phyloP scores from a whole-genome alignment of 2,113 vertebrate species.

The Nanorana parkeri region DNA sequence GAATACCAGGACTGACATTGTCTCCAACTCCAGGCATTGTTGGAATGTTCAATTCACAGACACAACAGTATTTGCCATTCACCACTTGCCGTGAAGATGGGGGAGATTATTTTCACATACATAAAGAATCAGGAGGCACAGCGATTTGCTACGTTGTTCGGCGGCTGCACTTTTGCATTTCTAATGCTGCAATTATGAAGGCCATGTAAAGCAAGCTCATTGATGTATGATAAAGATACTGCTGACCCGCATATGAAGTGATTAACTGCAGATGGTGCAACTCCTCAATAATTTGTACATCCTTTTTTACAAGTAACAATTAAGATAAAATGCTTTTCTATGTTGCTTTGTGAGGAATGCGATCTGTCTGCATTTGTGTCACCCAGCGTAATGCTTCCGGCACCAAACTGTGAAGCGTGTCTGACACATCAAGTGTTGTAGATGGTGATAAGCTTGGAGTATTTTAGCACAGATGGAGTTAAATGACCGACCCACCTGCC shows the following conservation, averaged over 20 bases:
- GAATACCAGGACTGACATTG: too few species aligned
- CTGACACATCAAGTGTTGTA: neutral
- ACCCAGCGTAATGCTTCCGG: neutral
- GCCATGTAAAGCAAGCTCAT: neutral
- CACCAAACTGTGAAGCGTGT: conserved; percentile 8
- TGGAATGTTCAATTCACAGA: too few species aligned
- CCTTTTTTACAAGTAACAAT: neutral
- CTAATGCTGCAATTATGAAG: neutral
- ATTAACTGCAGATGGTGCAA: conserved; percentile 24
- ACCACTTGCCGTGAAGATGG: neutral
- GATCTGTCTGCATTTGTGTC: conserved; percentile 27
- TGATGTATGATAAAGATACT: conserved; percentile 9
- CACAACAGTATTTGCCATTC: neutral
- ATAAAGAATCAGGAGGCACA: too few species aligned
- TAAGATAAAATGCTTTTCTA: neutral
- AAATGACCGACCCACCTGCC: conserved; percentile 16
- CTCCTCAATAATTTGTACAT: neutral
- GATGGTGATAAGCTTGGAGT: neutral
- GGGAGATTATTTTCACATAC: neutral
- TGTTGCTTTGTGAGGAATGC: conserved; percentile 12
- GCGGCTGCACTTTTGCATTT: neutral
- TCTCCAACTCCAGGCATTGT: too few species aligned
- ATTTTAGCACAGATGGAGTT: neutral
- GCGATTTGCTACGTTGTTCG: neutral
- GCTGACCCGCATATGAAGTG: conserved; percentile 4